A percentile compares a stretch with the other conserved stretches of the same genome.
These are phyloP conservation scores for Dynastes hyllus DNA, from an alignment of 2,888 invertebrate species.

Conservation along the genomic window DNA sequence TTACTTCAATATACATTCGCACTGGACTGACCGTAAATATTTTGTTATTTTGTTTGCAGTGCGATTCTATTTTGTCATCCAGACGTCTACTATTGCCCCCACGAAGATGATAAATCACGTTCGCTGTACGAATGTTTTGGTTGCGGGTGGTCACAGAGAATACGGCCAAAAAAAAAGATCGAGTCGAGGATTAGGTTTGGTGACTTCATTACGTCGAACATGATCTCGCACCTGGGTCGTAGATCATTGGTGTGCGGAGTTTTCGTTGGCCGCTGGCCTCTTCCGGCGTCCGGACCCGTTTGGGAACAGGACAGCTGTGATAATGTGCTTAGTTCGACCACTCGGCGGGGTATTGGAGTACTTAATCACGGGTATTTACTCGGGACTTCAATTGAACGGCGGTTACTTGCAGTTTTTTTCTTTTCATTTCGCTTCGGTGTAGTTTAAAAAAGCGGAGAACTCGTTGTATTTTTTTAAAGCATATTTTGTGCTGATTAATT, in stretches of 20 bases:
- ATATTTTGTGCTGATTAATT: too few relatives aligned
- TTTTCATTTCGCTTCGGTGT: neutral
- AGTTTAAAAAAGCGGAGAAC: neutral
- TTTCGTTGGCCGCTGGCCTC: conserved; percentile 44
- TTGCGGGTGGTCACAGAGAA: conserved; percentile 66
- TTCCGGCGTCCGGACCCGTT: conserved; percentile 54
- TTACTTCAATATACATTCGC: conserved; percentile 49
- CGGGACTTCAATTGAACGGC: conserved; percentile 10
- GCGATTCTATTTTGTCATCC: conserved; percentile 38
- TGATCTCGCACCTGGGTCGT: conserved; percentile 65
- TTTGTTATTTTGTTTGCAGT: conserved; percentile 55
- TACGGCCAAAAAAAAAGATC: conserved; percentile 16
- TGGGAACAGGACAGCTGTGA: conserved; percentile 61
- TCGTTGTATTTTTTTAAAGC: too few relatives aligned
- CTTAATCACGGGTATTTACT: conserved; percentile 56
- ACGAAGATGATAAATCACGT: conserved; percentile 65
- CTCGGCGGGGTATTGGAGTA: conserved; percentile 57
- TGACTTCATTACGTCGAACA: conserved; percentile 67
- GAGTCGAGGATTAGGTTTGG: conserved; percentile 63
- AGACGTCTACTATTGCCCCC: conserved; percentile 54
- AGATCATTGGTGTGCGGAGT: conserved; percentile 59
- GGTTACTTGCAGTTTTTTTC: conserved; percentile 27
- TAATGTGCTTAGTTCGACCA: conserved; percentile 60
- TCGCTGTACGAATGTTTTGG: conserved; percentile 65
- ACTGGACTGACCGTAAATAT: conserved; percentile 59